These are phyloP conservation scores for Heliangelus exortis DNA, from an alignment of 2,797 vertebrate genomes.

Conservation along the genomic window DNA sequence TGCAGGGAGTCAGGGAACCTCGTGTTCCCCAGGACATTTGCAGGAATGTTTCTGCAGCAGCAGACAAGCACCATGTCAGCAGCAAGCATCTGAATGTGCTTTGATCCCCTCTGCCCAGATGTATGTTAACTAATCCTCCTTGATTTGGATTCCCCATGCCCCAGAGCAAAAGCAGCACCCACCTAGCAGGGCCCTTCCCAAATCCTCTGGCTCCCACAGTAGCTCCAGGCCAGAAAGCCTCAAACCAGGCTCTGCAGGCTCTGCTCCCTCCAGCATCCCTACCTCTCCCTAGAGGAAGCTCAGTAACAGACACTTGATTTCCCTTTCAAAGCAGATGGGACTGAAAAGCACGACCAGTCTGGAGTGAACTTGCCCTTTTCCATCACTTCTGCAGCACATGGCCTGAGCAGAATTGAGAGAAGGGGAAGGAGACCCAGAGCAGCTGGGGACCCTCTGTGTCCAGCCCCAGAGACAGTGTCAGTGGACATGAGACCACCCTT, in stretches of 20 bases:
- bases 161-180: background rate
- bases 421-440: background rate
- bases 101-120: background rate
- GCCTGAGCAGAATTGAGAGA: accelerated
- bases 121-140: background rate
- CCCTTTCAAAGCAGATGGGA: background rate
- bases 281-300: background rate
- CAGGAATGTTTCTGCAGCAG: background rate
- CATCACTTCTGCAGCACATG: accelerated
- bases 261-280: background rate
- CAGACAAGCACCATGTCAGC: accelerated
- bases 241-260: background rate
- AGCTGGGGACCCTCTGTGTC: background rate
- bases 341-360: accelerated
- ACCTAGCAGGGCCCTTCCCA: background rate
- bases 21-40: accelerated
- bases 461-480: accelerated
- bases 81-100: accelerated
- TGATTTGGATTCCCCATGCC: background rate
- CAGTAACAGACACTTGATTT: background rate
- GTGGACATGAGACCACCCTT: background rate
- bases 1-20: background rate
- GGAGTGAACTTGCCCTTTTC: background rate
- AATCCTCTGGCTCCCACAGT: background rate
- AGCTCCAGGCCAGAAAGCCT: background rate